Evolutionary conservation across 2,888 invertebrate genomes (phyloP), one percentile per base, ranked within the genome.

Genomic region (Drosophila anomalata): DNA sequence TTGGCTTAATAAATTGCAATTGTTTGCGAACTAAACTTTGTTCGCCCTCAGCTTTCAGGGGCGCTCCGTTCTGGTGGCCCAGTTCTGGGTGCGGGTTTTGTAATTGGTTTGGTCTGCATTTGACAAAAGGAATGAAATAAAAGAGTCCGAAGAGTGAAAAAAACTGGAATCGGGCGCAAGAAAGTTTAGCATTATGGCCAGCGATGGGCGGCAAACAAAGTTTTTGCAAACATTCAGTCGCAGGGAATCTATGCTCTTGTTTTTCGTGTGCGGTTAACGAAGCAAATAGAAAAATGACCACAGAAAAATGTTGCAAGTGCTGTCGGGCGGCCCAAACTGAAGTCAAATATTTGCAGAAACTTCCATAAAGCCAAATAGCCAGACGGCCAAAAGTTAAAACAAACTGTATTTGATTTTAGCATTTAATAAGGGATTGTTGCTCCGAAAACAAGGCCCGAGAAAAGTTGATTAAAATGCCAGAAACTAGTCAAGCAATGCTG

Each of bases 1-100:
- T 83, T 77, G 72, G 72, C 88, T 88, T 86, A 88, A 83, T 88
- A 86, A 86, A 88, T 86, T 88, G 88, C 87, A 83, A 86, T 86
- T 83, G 83, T 88, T 83, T 79, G 84, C 73, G 50, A 77, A 73
- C 83, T 58, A 85, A 65, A 87, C 82, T 87, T 87, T 87, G 57
- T 54, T 48, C 66, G 31, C 48, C 14, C 61, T 41, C 48, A 14
- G 48, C 55, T 55, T 61, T 63, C 59, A 52, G 65, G 63, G 50
- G 24, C 50, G 63, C 17, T 47, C 67, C 67, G 53, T 82, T 77
- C 60, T 48, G 63, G 70, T 66, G 57, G 76, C 9, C 20, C 41
- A 56, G 63, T 51, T 67, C 55, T 41, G 63, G 74, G 73, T 73
- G 73, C 73, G 67, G 66, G 75, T 77, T 87, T 76, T 88, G 81